A percentile compares a stretch with the other conserved stretches of the same genome.
Conservation (phyloP, 92 coral and sea anemone species). For the Epizoanthus ramosus region DNA sequence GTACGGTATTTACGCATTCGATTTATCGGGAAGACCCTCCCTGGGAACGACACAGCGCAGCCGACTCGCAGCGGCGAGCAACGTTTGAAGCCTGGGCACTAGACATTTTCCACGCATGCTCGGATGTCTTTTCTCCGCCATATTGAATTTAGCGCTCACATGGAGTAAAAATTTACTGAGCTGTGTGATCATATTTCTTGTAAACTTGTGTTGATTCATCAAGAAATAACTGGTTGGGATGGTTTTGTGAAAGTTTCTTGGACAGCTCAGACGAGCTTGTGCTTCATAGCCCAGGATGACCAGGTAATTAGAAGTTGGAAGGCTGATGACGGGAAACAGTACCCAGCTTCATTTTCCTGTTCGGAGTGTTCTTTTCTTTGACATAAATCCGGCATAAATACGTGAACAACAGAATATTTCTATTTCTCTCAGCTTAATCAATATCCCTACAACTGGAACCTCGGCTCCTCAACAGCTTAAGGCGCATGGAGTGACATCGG, state of each 20-base stretch:
- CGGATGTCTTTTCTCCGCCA: slow-evolving; percentile 15
- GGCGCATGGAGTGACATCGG: slow-evolving; percentile 91
- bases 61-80: too few relatives aligned
- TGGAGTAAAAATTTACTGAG: neutral
- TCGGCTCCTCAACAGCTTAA: slow-evolving; percentile 63
- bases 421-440: slow-evolving; percentile 29
- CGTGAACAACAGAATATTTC: neutral
- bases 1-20: too few relatives aligned
- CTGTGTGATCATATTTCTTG: neutral
- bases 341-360: neutral
- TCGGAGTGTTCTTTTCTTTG: slow-evolving; percentile 12
- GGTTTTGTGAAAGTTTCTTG: slow-evolving; percentile 6
- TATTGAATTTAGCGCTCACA: slow-evolving; percentile 29
- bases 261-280: slow-evolving; percentile 22
- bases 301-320: slow-evolving; percentile 7
- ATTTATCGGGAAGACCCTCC: too few relatives aligned
- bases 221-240: neutral
- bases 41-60: too few relatives aligned
- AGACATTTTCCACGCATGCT: slow-evolving; percentile 22
- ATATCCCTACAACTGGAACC: slow-evolving; percentile 38
- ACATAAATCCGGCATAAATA: neutral
- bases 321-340: neutral
- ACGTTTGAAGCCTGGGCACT: slow-evolving; percentile 11
- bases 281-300: slow-evolving; percentile 16
- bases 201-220: slow-evolving; percentile 23